phyloP scores from a whole-genome alignment of 2,797 vertebrate genomes.

The Coccyzus lansbergi region DNA sequence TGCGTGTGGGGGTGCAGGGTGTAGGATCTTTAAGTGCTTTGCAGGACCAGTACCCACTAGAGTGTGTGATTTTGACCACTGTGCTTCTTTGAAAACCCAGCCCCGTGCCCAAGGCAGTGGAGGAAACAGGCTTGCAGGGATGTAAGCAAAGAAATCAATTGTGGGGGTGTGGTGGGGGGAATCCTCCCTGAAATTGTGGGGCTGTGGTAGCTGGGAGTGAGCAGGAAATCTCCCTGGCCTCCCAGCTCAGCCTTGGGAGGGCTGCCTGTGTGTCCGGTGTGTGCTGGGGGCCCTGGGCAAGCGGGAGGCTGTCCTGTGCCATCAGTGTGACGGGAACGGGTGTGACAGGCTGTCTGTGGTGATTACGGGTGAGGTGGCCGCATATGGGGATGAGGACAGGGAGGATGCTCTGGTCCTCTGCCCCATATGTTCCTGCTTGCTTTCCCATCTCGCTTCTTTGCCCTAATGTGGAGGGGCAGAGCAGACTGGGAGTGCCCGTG shows the following conservation, averaged over 20 bases:
- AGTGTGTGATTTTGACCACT: neutral
- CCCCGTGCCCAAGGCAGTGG: rapidly evolving
- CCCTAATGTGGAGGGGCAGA: neutral
- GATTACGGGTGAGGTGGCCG: neutral
- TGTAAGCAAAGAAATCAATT: neutral
- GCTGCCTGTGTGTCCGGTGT: rapidly evolving
- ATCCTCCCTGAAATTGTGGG: neutral
- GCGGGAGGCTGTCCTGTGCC: neutral
- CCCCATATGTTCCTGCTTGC: neutral
- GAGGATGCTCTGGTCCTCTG: neutral
- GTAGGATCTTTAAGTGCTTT: neutral
- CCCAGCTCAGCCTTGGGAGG: neutral
- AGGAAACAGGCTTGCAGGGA: neutral
- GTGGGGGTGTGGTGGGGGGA: neutral
- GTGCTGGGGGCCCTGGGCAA: neutral
- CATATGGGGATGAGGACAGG: neutral
- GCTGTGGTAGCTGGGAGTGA: rapidly evolving
- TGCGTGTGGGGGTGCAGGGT: neutral
- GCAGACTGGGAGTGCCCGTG: rapidly evolving
- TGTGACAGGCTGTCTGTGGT: neutral
- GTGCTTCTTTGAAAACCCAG: neutral
- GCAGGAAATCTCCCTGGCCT: neutral
- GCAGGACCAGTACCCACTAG: neutral
- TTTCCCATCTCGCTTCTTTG: neutral
- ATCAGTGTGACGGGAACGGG: neutral